Evolutionary conservation across 2,113 vertebrate species (phyloP), one percentile per base, ranked within the genome.

Genomic region (Percopsis transmontana): DNA sequence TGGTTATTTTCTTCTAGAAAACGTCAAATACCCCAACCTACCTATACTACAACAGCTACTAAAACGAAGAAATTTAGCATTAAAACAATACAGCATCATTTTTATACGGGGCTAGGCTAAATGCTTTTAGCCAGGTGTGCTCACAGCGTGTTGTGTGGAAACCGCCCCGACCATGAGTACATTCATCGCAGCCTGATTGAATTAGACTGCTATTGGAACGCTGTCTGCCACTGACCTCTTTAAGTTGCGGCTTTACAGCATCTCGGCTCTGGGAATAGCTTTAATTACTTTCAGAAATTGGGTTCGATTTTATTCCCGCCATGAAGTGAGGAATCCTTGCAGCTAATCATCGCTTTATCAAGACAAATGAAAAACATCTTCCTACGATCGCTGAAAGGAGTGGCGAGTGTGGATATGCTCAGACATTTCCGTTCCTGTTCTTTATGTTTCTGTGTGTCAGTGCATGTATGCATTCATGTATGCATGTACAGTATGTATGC

Each of bases 251-350:
- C 80, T 83, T 80, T 64, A 33, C 68, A 80, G 80, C 48, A 18
- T 19, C 27, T 41, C 16, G 39, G 18, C 80, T 66, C 15, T 47
- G 81, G 80, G 72, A 84, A 79, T 74, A 59, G 66, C 79, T 86
- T 87, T 85, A 84, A 87, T 88, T 89, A 90, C 79, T 84, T 63
- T n/a, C 61, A 86, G 84, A 83, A 81, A 87, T 86, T 83, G 78
- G 66, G 24, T 85, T 88, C 64, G 83, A 89, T 89, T 83, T 87
- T 77, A 84, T 74, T 70, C 81, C 62, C 50, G 27, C 85, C 74
- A 74, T 73, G 75, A 76, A 81, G 68, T 57, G 56, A 74, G 38
- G 62, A 83, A 72, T 62, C 66, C 62, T 71, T 47, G 3, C 40
- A 47, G 70, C 69, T 68, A 76, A 81, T 81, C 75, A 77, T 66